phyloP scores from a whole-genome alignment of 2,888 invertebrate species.

The Coecobrya sp. region DNA sequence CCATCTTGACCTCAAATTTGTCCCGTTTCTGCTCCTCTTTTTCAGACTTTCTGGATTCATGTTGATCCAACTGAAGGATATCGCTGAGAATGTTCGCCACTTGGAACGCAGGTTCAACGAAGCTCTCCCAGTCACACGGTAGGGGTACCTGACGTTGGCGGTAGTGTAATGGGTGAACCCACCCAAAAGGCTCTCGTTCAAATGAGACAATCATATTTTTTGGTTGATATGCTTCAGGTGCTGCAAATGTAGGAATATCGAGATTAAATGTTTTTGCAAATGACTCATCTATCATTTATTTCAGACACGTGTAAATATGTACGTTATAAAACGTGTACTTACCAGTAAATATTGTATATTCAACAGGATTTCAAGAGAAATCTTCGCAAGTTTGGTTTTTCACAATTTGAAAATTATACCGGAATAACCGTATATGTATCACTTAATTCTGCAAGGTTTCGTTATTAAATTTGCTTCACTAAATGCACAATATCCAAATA shows the following conservation, averaged over 20 bases:
- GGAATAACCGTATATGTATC: too few species aligned
- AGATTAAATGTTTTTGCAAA: too few species aligned
- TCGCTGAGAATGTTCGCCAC: neutral
- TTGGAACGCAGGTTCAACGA: conserved; percentile 8
- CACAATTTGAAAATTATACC: too few species aligned
- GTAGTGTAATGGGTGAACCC: conserved; percentile 55
- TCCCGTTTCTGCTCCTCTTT: neutral
- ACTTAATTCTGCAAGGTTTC: too few species aligned
- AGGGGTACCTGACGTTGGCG: neutral
- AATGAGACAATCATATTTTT: conserved; percentile 51
- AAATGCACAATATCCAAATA: too few species aligned
- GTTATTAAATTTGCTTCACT: too few species aligned
- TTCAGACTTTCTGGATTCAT: neutral
- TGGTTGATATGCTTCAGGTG: neutral
- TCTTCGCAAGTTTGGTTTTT: too few species aligned
- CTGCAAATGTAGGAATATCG: neutral
- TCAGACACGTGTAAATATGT: too few species aligned
- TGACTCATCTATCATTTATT: too few species aligned
- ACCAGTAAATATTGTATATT: too few species aligned
- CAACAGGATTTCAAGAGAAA: too few species aligned
- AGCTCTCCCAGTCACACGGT: neutral
- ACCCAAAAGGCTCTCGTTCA: conserved; percentile 46
- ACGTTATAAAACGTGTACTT: too few species aligned
- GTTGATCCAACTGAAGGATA: conserved; percentile 22
- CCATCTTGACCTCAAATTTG: conserved; percentile 90